Percentiles rank a stretch among this genome's conserved stretches.
These are phyloP conservation scores for Ginglymostoma cirratum DNA, from an alignment of 2,113 vertebrate species.

Conservation along the genomic window DNA sequence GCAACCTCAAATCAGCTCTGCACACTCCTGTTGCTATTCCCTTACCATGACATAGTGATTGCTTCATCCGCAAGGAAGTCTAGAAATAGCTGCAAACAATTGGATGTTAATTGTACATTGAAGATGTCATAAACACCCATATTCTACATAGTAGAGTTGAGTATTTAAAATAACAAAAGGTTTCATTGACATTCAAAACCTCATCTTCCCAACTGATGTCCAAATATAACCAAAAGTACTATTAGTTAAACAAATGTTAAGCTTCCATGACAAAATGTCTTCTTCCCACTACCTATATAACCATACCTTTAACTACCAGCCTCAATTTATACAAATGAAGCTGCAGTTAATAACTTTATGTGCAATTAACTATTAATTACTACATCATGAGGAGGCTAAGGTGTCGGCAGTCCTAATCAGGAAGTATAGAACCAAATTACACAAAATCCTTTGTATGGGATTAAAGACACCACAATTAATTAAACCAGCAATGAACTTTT, in stretches of 20 bases:
- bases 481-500: not conserved
- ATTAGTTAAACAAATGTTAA: not conserved
- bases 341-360: not conserved
- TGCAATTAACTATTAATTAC: not conserved
- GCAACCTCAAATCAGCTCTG: constrained; percentile 23
- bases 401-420: not conserved
- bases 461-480: not conserved
- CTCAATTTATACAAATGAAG: not conserved
- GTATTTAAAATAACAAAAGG: not conserved
- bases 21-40: constrained; percentile 23
- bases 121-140: constrained; percentile 15
- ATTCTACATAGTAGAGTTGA: not conserved
- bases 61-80: constrained; percentile 11
- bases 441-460: not conserved
- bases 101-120: constrained; percentile 31
- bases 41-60: constrained; percentile 28
- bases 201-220: not conserved
- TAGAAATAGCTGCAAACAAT: constrained; percentile 36
- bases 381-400: not conserved
- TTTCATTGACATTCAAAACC: constrained; percentile 7
- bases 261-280: not conserved
- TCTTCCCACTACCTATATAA: not conserved
- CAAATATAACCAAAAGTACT: not conserved
- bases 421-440: not conserved
- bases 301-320: not conserved